Evolutionary conservation across 2,888 invertebrate genomes (phyloP), one percentile per base, ranked within the genome.

Genomic region (Cyaniris semiargus): DNA sequence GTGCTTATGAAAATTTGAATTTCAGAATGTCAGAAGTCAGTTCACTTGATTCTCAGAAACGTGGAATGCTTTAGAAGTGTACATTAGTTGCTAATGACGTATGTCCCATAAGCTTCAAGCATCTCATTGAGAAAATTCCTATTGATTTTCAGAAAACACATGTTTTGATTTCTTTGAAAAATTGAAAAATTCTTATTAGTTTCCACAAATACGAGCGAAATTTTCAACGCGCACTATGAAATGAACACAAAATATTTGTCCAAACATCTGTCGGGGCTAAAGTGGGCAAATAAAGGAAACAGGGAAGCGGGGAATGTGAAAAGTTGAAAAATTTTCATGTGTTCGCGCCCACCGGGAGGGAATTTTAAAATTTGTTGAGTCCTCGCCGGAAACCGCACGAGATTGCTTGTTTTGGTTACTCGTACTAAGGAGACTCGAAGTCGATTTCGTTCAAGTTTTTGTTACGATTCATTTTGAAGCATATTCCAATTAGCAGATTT

Each of bases 341-440:
- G 85, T 84, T 84, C 84, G 84, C 85, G 82, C 83, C 82, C 81
- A 81, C 80, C 81, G 82, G 70, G 87, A 86, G 84, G 83, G 84
- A 88, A 86, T 86, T 87, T 86, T 86, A 87, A 88, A 89, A 89
- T 89, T 89, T 89, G 88, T 87, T 85, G 86, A 86, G 85, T 85
- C 83, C 83, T 84, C 83, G 72, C 23, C 82, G 80, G 80, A 75
- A 81, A 84, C 80, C 84, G 86, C 87, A 86, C 87, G 75, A 72
- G 70, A n/a, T 71, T 77, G 76, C 76, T 76, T 72, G 71, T 56
- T 76, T 72, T 38, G 34, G 71, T 77, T 21, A 56, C 15, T 18
- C n/a, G 44, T 77, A 76, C 71, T n/a, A 56, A 3, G 10, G 23
- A 1, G 56, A 77, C 34, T 70, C 60, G 31, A 76, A 76, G 8